Evolutionary conservation across 64 coral and sea anemone species (phyloP).

Genomic region (Stylophora pistillata): DNA sequence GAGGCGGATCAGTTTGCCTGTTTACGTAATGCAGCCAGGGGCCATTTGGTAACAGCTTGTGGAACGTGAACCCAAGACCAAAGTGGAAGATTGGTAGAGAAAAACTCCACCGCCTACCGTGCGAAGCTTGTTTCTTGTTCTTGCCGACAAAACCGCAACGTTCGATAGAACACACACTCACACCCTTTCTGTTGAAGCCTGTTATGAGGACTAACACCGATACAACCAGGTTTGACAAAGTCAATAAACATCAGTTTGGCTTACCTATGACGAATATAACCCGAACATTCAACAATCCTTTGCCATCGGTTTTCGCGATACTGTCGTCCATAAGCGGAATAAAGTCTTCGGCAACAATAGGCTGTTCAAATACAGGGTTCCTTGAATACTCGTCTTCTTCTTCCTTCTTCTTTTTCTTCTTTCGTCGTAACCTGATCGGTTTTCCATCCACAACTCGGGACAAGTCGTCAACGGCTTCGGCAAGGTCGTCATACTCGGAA

Average conservation of each 20-base stretch:
- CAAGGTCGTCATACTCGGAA: slow-evolving; percentile 76
- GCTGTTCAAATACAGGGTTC: slow-evolving; percentile 59
- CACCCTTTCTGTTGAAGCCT: too few relatives aligned
- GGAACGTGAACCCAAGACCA: too few relatives aligned
- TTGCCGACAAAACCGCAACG: too few relatives aligned
- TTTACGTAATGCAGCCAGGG: too few relatives aligned
- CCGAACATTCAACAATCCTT: slow-evolving; percentile 84
- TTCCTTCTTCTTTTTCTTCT: slow-evolving; percentile 82
- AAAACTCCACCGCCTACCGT: too few relatives aligned
- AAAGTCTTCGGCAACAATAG: slow-evolving; percentile 81
- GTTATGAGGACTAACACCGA: too few relatives aligned
- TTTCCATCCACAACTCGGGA: slow-evolving; percentile 75
- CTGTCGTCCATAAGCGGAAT: slow-evolving; percentile 72
- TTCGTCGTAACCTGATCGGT: slow-evolving; percentile 51
- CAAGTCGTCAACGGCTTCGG: slow-evolving; percentile 76
- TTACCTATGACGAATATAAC: slow-evolving; percentile 97
- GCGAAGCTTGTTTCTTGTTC: too few relatives aligned
- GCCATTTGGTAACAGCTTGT: too few relatives aligned
- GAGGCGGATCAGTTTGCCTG: too few relatives aligned
- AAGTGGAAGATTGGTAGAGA: too few relatives aligned
- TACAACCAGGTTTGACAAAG: not conserved
- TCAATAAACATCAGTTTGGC: not conserved
- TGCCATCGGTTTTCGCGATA: slow-evolving; percentile 76
- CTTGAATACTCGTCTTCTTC: slow-evolving; percentile 8
- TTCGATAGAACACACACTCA: too few relatives aligned